Conservation (phyloP, 1,140 invertebrate species). For the Ooceraea biroi region DNA sequence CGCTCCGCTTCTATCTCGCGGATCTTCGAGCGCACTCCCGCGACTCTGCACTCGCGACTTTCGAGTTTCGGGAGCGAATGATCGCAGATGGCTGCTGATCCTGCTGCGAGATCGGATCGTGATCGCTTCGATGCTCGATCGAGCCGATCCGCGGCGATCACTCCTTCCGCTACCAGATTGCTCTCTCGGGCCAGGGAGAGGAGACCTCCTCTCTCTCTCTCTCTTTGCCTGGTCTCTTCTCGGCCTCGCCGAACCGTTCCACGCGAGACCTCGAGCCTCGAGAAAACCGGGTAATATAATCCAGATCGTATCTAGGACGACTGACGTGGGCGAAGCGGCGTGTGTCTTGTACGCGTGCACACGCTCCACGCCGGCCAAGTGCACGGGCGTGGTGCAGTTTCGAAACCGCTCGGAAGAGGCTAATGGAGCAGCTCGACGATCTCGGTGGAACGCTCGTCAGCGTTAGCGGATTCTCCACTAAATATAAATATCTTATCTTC, state of each 20-base stretch:
- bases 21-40: constrained; percentile 7
- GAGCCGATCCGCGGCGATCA: constrained; percentile 45
- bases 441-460: too few species aligned
- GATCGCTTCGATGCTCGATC: constrained; percentile 11
- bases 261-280: background rate
- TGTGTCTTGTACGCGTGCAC: background rate
- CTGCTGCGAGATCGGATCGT: background rate
- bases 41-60: constrained; percentile 37
- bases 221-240: too few species aligned
- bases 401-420: too few species aligned
- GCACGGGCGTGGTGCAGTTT: background rate
- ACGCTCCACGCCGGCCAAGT: background rate
- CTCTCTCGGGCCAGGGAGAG: background rate
- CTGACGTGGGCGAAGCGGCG: constrained; percentile 61
- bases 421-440: too few species aligned
- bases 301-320: constrained; percentile 60
- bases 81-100: constrained; percentile 3
- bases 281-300: constrained; percentile 62
- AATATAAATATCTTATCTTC: too few species aligned
- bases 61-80: constrained; percentile 47
- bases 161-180: constrained; percentile 63
- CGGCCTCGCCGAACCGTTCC: too few species aligned
- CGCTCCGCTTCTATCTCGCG: constrained; percentile 39
- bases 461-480: too few species aligned
- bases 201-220: too few species aligned